A percentile compares a stretch with the other conserved stretches of the same genome.
phyloP scores from a whole-genome alignment of 2,797 vertebrate genomes.

The Valencia hispanica region DNA sequence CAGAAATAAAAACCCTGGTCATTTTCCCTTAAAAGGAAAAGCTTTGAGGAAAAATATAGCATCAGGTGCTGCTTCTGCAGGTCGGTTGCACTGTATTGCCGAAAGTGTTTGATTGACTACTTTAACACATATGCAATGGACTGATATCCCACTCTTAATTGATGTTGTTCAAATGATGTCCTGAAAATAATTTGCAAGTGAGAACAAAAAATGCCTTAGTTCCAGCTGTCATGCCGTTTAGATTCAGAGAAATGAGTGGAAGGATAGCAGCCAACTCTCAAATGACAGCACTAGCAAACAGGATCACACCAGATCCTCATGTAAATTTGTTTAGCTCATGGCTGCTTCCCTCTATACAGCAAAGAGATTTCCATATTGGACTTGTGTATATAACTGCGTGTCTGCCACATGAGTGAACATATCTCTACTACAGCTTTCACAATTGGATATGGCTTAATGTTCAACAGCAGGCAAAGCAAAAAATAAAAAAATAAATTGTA shows the following conservation, averaged over 20 bases:
- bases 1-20: neutral
- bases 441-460: neutral
- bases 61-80: neutral
- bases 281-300: neutral
- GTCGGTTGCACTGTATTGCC: neutral
- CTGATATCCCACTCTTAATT: neutral
- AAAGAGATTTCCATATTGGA: neutral
- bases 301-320: neutral
- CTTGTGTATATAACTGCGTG: neutral
- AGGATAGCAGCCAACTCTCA: neutral
- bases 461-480: too few species aligned
- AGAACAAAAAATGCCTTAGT: neutral
- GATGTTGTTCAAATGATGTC: too few species aligned
- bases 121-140: neutral
- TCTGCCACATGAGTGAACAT: neutral
- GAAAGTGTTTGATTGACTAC: neutral
- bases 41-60: too few species aligned
- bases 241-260: neutral
- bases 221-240: too few species aligned
- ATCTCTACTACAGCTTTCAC: neutral
- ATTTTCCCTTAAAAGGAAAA: neutral
- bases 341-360: neutral
- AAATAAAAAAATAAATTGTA: neutral
- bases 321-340: neutral
- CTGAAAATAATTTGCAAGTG: neutral